These are phyloP conservation scores for Reticulitermes lucifugus DNA, from an alignment of 2,888 invertebrate genomes.

Conservation along the genomic window DNA sequence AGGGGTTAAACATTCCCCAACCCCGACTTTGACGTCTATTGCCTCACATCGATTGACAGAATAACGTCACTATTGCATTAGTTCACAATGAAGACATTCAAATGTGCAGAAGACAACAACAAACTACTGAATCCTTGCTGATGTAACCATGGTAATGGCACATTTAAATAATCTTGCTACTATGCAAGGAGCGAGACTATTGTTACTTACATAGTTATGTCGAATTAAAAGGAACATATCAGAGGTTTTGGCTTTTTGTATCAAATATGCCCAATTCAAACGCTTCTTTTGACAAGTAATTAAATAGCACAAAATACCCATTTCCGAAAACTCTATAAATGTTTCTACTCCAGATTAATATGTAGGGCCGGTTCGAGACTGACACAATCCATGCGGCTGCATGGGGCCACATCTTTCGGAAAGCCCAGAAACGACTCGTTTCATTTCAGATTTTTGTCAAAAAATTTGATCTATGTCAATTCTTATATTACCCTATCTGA, in stretches of 20 bases:
- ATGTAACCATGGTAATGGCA: neutral
- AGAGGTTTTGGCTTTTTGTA: neutral
- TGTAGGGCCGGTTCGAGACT: too few relatives aligned
- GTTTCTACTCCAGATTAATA: neutral
- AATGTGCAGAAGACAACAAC: neutral
- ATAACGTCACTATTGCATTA: neutral
- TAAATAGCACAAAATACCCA: neutral
- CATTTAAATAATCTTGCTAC: neutral
- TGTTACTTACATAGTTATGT: neutral
- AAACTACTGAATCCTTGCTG: neutral
- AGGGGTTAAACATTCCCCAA: neutral
- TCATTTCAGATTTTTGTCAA: too few relatives aligned
- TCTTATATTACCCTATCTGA: too few relatives aligned
- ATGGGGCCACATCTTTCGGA: too few relatives aligned
- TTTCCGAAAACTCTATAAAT: neutral
- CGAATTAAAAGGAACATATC: neutral
- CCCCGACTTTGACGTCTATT: neutral
- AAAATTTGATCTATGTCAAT: too few relatives aligned
- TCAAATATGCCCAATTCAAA: neutral
- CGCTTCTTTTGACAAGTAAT: neutral
- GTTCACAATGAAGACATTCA: slow-evolving; percentile 6
- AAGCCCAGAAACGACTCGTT: too few relatives aligned
- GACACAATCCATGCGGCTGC: too few relatives aligned
- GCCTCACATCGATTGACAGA: neutral
- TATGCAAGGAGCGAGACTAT: neutral